Base-by-base conservation (phyloP, 2,797 vertebrate species). In the Amblyraja radiata region DNA sequence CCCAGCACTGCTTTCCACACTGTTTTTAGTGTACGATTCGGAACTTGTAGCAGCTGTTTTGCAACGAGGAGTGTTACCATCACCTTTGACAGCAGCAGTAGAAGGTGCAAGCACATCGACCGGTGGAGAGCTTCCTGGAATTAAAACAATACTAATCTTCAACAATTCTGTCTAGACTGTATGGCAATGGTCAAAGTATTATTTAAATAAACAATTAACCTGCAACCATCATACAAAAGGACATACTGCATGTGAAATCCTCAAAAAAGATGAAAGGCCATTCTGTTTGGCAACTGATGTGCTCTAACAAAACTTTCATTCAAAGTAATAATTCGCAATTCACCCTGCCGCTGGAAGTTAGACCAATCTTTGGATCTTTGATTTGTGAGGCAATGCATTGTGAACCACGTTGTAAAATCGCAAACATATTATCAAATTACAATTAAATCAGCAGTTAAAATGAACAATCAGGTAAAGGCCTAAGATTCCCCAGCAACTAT, bases 21-120 rank as follows among this genome's bases (percentile, higher is more conserved):
- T 23, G 46, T 39, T 28, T 46, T 91, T 74, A 39, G 36, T 13
- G 8, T 23, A 46, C 13, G 39, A 39, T 46, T 91, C 65, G 23
- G 90, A 91, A 54, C 21, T 46, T 73, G 21, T 74, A 91, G 90
- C 90, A 91, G 32, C 68, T 16, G 68, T 91, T 68, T 21, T 46
- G 54, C 21, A 39, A 91, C 28, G 68, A 91, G 39, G 36, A 71
- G 36, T 74, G 71, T 46, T 73, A 39, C 18, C 23, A 25, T 54
- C 65, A 91, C 39, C 39, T 54, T 14, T 39, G 21, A 54, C 73
- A 74, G 90, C 16, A 39, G 88, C 18, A 28, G 39, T 6, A 11
- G 88, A 73, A 54, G 90, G 68, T 16, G 86, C 36, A 8, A 32
- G 63, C n/a, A 71, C 25, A 32, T 90, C 65, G 16, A 90, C 63